phyloP scores from a whole-genome alignment of 2,888 invertebrate genomes.

The Cheilosia soror region DNA sequence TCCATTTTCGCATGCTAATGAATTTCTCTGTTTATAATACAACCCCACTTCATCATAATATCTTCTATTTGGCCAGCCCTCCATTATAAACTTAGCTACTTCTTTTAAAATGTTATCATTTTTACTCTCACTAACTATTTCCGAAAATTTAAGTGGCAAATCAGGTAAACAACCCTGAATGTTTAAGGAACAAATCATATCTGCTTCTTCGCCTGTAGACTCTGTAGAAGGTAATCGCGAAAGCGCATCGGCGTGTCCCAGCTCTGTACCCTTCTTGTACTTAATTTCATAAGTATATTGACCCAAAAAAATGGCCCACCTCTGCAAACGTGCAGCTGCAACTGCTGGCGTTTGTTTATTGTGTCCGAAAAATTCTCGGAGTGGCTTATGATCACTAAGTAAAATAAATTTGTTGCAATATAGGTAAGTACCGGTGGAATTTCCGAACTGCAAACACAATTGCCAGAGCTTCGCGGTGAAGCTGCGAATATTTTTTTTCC shows the following conservation, averaged over 20 bases:
- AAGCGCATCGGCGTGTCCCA: conserved; percentile 69
- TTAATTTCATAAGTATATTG: conserved; percentile 49
- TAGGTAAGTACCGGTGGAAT: conserved; percentile 82
- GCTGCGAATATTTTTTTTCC: conserved; percentile 77
- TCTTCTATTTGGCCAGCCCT: no score
- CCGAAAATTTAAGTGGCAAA: conserved; percentile 43
- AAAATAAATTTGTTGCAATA: conserved; percentile 78
- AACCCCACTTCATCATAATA: no score
- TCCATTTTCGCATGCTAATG: no score
- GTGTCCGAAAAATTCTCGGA: conserved; percentile 30
- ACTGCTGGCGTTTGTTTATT: conserved; percentile 62
- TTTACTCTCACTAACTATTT: conserved; percentile 24
- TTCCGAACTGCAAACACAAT: conserved; percentile 81
- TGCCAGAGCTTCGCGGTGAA: conserved; percentile 78
- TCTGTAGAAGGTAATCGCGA: conserved; percentile 65
- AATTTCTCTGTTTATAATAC: no score
- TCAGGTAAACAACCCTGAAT: conserved; percentile 11
- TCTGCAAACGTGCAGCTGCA: conserved; percentile 49
- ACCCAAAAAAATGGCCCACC: conserved; percentile 46
- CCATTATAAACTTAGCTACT: no score
- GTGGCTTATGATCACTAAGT: conserved; percentile 69
- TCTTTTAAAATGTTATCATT: background rate
- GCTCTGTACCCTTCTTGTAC: conserved; percentile 7
- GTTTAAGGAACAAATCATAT: conserved; percentile 56
- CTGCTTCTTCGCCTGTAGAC: conserved; percentile 22